A percentile compares a stretch with the other conserved stretches of the same genome.
Conservation (phyloP, 1,140 invertebrate genomes). For the Drosophila lini region DNA sequence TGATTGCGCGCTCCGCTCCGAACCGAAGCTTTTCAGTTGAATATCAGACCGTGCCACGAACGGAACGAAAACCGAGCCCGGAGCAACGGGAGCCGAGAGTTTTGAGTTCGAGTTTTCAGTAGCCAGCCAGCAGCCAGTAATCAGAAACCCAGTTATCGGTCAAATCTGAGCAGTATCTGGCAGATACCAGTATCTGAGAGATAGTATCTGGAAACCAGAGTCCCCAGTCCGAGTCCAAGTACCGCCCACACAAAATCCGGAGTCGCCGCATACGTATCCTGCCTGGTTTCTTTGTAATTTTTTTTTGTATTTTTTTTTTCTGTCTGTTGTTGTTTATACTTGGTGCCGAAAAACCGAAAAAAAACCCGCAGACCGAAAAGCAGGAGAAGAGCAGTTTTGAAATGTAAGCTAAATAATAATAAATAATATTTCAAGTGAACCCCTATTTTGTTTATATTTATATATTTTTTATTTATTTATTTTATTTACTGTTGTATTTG, state of each 20-base stretch:
- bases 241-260: constrained; percentile 17
- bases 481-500: no score
- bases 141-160: not conserved
- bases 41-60: constrained; percentile 79
- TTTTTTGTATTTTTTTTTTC: constrained; percentile 1
- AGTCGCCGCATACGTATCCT: constrained; percentile 13
- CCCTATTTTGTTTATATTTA: no score
- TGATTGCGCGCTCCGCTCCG: constrained; percentile 63
- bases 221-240: constrained; percentile 14
- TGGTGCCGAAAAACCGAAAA: constrained; percentile 3
- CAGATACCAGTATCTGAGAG: not conserved
- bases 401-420: constrained; percentile 27
- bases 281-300: not conserved
- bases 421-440: not conserved
- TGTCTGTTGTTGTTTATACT: constrained; percentile 40
- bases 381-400: constrained; percentile 14
- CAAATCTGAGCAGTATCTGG: not conserved
- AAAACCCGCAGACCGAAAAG: constrained; percentile 4
- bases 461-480: no score
- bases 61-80: constrained; percentile 52
- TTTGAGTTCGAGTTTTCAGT: not conserved
- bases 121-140: no score
- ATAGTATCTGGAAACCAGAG: not conserved
- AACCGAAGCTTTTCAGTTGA: constrained; percentile 76
- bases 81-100: constrained; percentile 15